Conservation (phyloP, 2,113 vertebrate species). For the Ptychochromis oligacanthus region DNA sequence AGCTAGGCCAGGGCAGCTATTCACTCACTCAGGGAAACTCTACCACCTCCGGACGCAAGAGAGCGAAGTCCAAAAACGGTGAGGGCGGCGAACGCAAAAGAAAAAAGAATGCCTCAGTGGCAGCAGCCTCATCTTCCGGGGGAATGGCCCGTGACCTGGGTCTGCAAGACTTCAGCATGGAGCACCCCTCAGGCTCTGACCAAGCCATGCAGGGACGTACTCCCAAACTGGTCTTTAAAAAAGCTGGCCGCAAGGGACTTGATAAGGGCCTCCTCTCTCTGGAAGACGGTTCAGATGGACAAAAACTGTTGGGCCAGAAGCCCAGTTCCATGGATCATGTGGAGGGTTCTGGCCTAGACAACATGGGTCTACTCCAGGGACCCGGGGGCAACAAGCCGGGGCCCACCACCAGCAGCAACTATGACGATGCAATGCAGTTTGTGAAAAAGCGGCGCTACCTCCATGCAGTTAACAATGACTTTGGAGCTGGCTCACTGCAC, state of each 20-base stretch:
- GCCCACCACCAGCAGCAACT: conserved; percentile 91
- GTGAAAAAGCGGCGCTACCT: conserved; percentile 98
- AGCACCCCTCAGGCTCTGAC: conserved; percentile 88
- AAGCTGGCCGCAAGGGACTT: conserved; percentile 86
- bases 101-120: conserved; percentile 80
- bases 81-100: conserved; percentile 91
- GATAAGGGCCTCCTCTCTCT: conserved; percentile 91
- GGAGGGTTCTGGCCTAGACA: conserved; percentile 82
- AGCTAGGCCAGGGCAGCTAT: conserved; percentile 89
- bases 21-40: conserved; percentile 95
- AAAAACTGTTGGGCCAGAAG: conserved; percentile 90
- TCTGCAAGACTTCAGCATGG: conserved; percentile 89
- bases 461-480: conserved; percentile 92
- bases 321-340: conserved; percentile 84
- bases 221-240: conserved; percentile 94
- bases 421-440: conserved; percentile 99
- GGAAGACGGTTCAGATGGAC: conserved; percentile 79
- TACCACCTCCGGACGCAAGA: conserved; percentile 90
- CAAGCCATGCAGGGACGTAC: conserved; percentile 85
- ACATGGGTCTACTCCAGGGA: conserved; percentile 89
- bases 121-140: conserved; percentile 71
- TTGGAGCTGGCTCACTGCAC: conserved; percentile 88
- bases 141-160: conserved; percentile 82
- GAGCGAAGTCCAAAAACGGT: conserved; percentile 89
- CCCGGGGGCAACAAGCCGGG: conserved; percentile 86